phyloP scores from a whole-genome alignment of 2,888 invertebrate species.

The Melinaea menophilus region DNA sequence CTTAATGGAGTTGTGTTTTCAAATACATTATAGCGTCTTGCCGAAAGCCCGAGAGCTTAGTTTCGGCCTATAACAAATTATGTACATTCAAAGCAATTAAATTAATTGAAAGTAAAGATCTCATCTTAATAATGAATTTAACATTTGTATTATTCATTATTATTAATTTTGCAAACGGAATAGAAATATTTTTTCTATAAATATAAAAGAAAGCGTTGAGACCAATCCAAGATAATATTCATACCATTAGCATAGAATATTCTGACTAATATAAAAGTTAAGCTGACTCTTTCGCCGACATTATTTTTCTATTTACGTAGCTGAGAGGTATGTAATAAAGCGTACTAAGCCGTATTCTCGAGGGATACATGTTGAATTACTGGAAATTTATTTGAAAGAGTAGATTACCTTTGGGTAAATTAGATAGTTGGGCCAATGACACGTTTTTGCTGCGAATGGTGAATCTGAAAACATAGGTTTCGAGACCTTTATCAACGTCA shows the following conservation, averaged over 20 bases:
- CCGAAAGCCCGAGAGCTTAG: not conserved
- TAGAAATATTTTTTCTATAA: not conserved
- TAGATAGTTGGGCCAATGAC: constrained; percentile 32
- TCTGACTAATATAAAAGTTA: constrained; percentile 9
- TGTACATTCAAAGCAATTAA: not conserved
- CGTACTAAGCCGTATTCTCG: constrained; percentile 26
- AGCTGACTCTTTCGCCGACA: constrained; percentile 13
- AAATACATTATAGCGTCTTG: not conserved
- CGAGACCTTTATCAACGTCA: constrained; percentile 23
- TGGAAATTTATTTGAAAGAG: constrained; percentile 34
- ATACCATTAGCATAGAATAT: not conserved
- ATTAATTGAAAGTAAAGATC: not conserved
- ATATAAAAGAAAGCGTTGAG: not conserved
- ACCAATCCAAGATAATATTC: not conserved
- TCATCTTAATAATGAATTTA: not conserved
- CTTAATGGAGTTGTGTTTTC: constrained; percentile 7
- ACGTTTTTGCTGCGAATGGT: constrained; percentile 23
- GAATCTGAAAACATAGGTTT: constrained; percentile 26
- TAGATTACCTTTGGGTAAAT: constrained; percentile 33
- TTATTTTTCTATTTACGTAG: constrained; percentile 29
- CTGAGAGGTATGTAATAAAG: constrained; percentile 27
- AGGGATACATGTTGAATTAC: constrained; percentile 30
- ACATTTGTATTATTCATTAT: not conserved
- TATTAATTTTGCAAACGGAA: not conserved
- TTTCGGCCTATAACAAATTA: not conserved